Evolutionary conservation across 2,888 invertebrate genomes (phyloP).

Genomic region (Drosophila affinis): DNA sequence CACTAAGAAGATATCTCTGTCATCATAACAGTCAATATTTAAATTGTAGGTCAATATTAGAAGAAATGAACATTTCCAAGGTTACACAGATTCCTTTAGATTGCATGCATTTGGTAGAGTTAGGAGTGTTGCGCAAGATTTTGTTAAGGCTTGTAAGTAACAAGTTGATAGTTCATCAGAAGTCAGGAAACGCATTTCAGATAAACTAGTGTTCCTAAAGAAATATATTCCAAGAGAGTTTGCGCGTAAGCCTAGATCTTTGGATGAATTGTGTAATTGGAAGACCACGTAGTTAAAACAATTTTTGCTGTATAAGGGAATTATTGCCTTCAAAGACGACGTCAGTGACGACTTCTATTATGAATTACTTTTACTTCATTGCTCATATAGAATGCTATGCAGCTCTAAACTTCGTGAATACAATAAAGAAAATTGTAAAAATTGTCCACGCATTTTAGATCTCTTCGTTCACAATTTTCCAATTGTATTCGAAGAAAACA

Average conservation of each 20-base stretch:
- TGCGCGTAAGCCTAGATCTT: background rate
- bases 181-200: background rate
- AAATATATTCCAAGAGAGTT: background rate
- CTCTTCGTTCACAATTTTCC: no score
- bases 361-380: no score
- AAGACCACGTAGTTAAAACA: conserved; percentile 3
- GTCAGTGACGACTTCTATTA: no score
- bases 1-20: conserved; percentile 8
- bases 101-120: conserved; percentile 22
- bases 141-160: conserved; percentile 6
- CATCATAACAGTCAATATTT: background rate
- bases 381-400: no score
- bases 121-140: conserved; percentile 15
- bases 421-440: no score
- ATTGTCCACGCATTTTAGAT: no score
- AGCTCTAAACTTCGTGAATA: no score
- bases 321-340: no score
- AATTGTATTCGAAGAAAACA: no score
- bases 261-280: background rate
- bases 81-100: conserved; percentile 17
- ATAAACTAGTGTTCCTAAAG: background rate
- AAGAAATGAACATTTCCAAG: background rate
- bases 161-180: background rate
- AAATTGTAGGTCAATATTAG: no score
- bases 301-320: conserved; percentile 1